Percentiles rank a stretch among this genome's conserved stretches.
phyloP scores from a whole-genome alignment of 2,113 vertebrate genomes.

The Lampris megalopsis region DNA sequence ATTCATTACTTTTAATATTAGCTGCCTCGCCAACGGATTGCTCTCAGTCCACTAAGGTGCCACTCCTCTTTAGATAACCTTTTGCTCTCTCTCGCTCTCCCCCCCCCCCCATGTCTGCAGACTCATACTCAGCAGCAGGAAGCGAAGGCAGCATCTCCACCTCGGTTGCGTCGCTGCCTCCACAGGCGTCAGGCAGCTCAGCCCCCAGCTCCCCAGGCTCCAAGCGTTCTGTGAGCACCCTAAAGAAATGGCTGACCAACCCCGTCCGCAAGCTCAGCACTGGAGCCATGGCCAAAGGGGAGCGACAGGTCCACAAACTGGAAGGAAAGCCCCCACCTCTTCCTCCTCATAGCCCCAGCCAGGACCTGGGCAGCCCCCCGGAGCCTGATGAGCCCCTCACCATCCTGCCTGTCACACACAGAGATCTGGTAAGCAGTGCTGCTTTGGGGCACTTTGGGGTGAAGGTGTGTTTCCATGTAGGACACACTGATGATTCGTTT shows the following conservation, averaged over 20 bases:
- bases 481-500: neutral
- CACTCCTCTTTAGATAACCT: conserved; percentile 5
- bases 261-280: conserved; percentile 87
- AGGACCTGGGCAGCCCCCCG: conserved; percentile 75
- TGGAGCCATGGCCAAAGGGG: conserved; percentile 77
- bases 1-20: neutral
- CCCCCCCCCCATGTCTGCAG: conserved; percentile 66
- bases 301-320: conserved; percentile 80
- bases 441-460: neutral
- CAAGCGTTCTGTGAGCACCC: conserved; percentile 86
- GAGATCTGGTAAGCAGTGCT: conserved; percentile 77
- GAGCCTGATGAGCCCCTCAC: conserved; percentile 70
- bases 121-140: conserved; percentile 90
- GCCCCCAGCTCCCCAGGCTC: conserved; percentile 89
- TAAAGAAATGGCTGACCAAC: conserved; percentile 90
- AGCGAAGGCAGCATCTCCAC: conserved; percentile 92
- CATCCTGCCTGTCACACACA: conserved; percentile 73
- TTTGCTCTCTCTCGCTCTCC: conserved; percentile 20
- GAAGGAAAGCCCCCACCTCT: conserved; percentile 78
- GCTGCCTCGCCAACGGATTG: neutral
- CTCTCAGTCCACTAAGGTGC: neutral
- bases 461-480: neutral
- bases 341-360: conserved; percentile 73
- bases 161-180: conserved; percentile 88
- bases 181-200: conserved; percentile 86